phyloP scores from a whole-genome alignment of 2,113 vertebrate species.

The Lophotis ruficrista region DNA sequence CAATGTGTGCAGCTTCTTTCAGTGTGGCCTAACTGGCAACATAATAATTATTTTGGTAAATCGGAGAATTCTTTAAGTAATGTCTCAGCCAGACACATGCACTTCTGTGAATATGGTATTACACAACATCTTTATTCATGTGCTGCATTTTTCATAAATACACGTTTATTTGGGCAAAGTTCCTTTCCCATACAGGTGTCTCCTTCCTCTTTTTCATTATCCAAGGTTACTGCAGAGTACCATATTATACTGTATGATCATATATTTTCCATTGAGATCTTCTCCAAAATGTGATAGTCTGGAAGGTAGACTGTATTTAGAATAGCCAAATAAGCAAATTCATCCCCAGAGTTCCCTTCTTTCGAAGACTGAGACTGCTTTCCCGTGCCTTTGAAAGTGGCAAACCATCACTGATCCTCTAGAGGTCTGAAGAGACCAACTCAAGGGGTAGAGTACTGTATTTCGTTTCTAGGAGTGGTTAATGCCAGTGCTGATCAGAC shows the following conservation, averaged over 20 bases:
- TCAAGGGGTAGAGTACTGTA: not conserved
- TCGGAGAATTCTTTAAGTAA: not conserved
- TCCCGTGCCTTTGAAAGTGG: not conserved
- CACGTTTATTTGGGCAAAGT: not conserved
- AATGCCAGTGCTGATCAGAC: not conserved
- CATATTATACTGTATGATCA: not conserved
- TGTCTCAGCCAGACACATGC: not conserved
- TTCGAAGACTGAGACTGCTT: not conserved
- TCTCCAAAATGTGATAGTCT: not conserved
- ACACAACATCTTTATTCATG: not conserved
- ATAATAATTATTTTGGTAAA: not conserved
- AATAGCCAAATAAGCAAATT: not conserved
- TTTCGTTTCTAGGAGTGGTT: not conserved
- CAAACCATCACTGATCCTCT: not conserved
- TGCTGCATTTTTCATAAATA: not conserved
- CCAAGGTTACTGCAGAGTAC: not conserved
- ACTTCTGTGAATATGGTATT: not conserved
- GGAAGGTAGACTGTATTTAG: not conserved
- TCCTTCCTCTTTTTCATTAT: not conserved
- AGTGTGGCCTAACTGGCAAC: not conserved
- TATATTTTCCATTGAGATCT: not conserved
- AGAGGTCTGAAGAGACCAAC: not conserved
- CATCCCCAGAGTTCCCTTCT: not conserved
- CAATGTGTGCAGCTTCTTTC: not conserved
- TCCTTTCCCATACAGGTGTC: not conserved